Conservation (phyloP, 2,113 vertebrate genomes). For the Anguilla rostrata region DNA sequence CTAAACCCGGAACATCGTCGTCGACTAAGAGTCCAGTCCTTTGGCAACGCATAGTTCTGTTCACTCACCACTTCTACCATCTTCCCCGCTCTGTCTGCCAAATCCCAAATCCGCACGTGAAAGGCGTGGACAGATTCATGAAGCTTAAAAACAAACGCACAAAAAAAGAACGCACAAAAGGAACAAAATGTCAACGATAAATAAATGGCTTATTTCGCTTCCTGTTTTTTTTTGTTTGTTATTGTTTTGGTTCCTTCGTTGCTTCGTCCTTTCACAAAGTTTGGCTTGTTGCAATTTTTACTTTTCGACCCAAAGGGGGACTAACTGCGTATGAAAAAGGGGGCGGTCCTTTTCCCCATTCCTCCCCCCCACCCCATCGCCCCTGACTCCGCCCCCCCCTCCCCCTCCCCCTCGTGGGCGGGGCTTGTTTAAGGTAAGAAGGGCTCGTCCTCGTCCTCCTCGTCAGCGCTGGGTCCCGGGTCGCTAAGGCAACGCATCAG, state of each 20-base stretch:
- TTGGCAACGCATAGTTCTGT: conserved; percentile 78
- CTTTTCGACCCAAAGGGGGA: conserved; percentile 26
- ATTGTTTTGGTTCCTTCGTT: conserved; percentile 43
- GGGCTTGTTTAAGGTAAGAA: conserved; percentile 73
- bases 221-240: conserved; percentile 21
- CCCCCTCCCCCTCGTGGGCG: background rate
- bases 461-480: conserved; percentile 84
- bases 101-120: conserved; percentile 10
- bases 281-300: conserved; percentile 47
- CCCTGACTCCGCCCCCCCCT: too few relatives aligned
- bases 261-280: conserved; percentile 37
- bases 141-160: conserved; percentile 47
- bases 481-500: conserved; percentile 91
- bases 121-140: conserved; percentile 19
- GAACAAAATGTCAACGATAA: conserved; percentile 43
- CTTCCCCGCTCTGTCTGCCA: conserved; percentile 8
- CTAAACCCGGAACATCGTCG: conserved; percentile 29
- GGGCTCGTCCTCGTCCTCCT: conserved; percentile 86
- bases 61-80: conserved; percentile 28
- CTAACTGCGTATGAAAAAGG: background rate
- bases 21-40: conserved; percentile 59
- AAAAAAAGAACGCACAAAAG: conserved; percentile 41
- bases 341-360: conserved; percentile 21
- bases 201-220: conserved; percentile 55
- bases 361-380: conserved; percentile 1